These are phyloP conservation scores for Pteria penguin DNA, from an alignment of 2,888 invertebrate genomes.

Conservation along the genomic window DNA sequence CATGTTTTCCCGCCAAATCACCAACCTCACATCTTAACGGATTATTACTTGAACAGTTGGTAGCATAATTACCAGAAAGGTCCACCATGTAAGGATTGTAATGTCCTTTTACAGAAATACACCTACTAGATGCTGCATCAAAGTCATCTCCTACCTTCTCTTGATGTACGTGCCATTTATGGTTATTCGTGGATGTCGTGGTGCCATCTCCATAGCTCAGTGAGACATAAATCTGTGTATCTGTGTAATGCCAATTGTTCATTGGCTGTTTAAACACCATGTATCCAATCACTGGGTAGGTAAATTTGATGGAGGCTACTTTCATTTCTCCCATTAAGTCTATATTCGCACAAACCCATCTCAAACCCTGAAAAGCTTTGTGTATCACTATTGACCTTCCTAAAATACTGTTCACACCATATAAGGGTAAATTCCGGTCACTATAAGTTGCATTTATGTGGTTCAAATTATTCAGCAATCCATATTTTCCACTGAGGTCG, in stretches of 20 bases:
- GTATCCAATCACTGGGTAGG: constrained; percentile 93
- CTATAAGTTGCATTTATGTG: constrained; percentile 82
- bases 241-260: constrained; percentile 88
- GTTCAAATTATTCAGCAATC: constrained; percentile 86
- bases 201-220: constrained; percentile 90
- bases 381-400: constrained; percentile 90
- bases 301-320: constrained; percentile 89
- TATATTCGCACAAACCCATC: constrained; percentile 81
- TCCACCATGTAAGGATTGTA: constrained; percentile 88
- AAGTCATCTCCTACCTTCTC: constrained; percentile 90
- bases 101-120: constrained; percentile 85
- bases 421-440: constrained; percentile 91
- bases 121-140: constrained; percentile 76
- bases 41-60: constrained; percentile 81
- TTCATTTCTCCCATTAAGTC: constrained; percentile 80
- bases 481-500: constrained; percentile 93
- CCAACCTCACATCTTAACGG: constrained; percentile 94
- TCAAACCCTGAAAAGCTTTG: constrained; percentile 77
- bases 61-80: constrained; percentile 56
- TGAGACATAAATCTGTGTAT: constrained; percentile 91
- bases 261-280: constrained; percentile 90
- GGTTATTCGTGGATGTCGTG: constrained; percentile 78
- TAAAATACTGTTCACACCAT: constrained; percentile 88
- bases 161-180: constrained; percentile 91
- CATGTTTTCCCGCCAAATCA: constrained; percentile 83